These are phyloP conservation scores for Pachyramphus minor DNA, from an alignment of 2,113 vertebrate species.

Conservation along the genomic window DNA sequence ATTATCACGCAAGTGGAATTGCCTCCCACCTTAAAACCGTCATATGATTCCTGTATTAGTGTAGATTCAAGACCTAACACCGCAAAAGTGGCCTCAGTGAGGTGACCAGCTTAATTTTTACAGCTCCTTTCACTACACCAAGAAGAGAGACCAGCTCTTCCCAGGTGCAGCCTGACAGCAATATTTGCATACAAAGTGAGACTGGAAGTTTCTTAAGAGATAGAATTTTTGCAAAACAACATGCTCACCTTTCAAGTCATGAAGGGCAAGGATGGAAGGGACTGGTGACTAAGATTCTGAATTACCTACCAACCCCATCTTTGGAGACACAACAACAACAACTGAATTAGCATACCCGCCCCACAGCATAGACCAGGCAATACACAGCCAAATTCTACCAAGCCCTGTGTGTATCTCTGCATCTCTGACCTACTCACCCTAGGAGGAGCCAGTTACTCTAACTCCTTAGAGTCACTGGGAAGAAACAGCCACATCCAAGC, in stretches of 20 bases:
- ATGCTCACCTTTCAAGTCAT: not conserved
- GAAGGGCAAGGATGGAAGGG: not conserved
- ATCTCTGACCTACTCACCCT: not conserved
- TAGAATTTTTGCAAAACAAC: not conserved
- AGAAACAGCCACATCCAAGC: not conserved
- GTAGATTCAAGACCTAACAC: not conserved
- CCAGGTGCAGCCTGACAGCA: not conserved
- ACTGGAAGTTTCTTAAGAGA: not conserved
- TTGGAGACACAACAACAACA: not conserved
- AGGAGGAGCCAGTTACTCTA: not conserved
- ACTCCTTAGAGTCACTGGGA: not conserved
- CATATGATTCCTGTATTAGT: not conserved
- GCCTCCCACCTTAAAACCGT: not conserved
- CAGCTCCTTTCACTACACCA: not conserved
- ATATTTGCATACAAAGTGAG: not conserved
- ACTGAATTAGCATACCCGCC: not conserved
- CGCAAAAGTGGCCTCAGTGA: not conserved
- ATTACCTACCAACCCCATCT: not conserved
- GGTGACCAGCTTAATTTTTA: not conserved
- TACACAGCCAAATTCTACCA: not conserved
- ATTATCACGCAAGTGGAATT: not conserved
- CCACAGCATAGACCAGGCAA: not conserved
- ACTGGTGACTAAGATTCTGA: not conserved
- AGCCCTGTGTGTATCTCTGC: not conserved
- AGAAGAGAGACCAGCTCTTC: not conserved